Evolutionary conservation across 2,888 invertebrate species (phyloP), one percentile per base, ranked within the genome.

Genomic region (Sphinx pinastri): DNA sequence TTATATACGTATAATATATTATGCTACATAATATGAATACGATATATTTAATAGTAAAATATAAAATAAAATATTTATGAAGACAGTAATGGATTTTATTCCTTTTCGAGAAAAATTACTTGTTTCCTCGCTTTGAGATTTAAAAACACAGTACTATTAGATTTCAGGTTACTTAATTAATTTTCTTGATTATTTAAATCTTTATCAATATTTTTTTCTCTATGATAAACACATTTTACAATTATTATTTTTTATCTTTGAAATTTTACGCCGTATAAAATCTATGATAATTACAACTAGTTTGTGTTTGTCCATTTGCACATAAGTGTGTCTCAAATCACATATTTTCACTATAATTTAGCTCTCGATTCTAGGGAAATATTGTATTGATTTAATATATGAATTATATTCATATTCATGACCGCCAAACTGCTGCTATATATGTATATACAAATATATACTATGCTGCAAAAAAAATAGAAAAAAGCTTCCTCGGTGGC

Each of bases 1-100:
- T 86, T 88, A 81, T 71, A 55, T 45, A 60, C 19, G 31, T 45
- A 51, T n/a, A 25, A 2, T 25, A 25, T 25, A 25, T 25, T 25
- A 60, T 19, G 25, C 7, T 58, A 51, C 31, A 13, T 72, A 74
- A 67, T 14, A 69, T 14, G 67, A 55, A 25, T 25, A 25, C 25
- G 25, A 25, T 25, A 68, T 68, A 25, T 70, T 67, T 19, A 7
- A 13, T 16, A 47, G 45, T 1, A 6, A 25, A 19, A 13, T 7
- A n/a, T n/a, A n/a, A 8, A 55, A 59, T 25, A 7, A 19, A 31
- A 31, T 38, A 59, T 38, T 38, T 8, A 45, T 19, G 38, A 68
- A 68, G 68, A 60, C 51, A 68, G 16, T 60, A 51, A 51, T 49
- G 58, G 10, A 49, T 58, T 5, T 57, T 31, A 1, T 51, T 12